These are phyloP conservation scores for Ameiurus melas DNA, from an alignment of 2,113 vertebrate species.

Conservation along the genomic window DNA sequence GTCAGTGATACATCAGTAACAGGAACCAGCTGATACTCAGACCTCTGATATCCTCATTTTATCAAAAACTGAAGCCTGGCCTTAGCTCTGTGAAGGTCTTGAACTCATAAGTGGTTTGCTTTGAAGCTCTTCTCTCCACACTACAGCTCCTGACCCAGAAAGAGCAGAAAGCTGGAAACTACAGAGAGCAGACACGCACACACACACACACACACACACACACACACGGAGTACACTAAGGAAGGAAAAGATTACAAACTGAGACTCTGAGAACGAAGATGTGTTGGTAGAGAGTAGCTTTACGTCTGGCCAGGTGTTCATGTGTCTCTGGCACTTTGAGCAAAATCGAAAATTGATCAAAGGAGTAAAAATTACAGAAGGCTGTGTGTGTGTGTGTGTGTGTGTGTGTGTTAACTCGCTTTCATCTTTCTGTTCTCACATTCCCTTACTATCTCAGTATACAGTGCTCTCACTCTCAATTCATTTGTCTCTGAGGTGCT, in stretches of 20 bases:
- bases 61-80: background rate
- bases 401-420: conserved; percentile 38
- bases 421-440: conserved; percentile 55
- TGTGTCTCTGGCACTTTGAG: conserved; percentile 34
- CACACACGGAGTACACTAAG: background rate
- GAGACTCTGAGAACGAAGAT: background rate
- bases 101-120: conserved; percentile 4
- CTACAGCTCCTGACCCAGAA: background rate
- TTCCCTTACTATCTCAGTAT: conserved; percentile 29
- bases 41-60: conserved; percentile 1
- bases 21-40: background rate
- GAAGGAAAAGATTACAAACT: background rate
- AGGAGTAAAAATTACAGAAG: conserved; percentile 46
- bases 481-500: conserved; percentile 34
- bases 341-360: conserved; percentile 33
- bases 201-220: background rate
- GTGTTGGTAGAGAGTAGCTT: background rate
- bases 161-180: background rate
- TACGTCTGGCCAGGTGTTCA: background rate
- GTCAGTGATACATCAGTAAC: background rate
- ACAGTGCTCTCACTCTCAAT: conserved; percentile 10
- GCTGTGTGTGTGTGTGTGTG: background rate
- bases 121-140: background rate
- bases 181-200: background rate
- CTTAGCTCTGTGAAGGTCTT: background rate